Evolutionary conservation across 1,140 invertebrate genomes (phyloP).

Genomic region (Latrodectus geometricus): DNA sequence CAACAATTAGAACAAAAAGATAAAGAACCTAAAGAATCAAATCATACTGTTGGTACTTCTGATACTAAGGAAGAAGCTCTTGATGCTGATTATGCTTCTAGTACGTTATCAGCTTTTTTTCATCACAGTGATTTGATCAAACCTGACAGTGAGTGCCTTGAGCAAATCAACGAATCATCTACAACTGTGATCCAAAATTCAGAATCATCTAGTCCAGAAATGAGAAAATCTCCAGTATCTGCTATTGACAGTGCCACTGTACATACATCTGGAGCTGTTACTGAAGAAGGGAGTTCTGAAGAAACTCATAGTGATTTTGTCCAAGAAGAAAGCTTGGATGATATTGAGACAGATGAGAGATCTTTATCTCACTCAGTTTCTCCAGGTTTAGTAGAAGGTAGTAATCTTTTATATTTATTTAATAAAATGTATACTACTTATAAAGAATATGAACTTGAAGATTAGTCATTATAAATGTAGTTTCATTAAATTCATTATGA

Average conservation of each 20-base stretch:
- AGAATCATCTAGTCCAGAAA: conserved; percentile 43
- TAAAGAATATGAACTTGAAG: no score
- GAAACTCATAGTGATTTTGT: conserved; percentile 30
- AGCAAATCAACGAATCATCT: neutral
- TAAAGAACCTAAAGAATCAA: neutral
- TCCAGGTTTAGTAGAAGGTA: conserved; percentile 44
- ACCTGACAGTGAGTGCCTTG: neutral
- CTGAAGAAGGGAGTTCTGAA: neutral
- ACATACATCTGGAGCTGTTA: neutral
- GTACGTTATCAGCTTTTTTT: conserved; percentile 50
- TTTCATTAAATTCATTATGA: no score
- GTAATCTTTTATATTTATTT: neutral
- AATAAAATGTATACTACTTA: no score
- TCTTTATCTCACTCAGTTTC: neutral
- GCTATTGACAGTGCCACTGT: conserved; percentile 1
- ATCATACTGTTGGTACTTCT: no score
- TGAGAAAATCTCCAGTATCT: neutral
- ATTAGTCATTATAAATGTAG: no score
- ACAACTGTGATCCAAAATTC: neutral
- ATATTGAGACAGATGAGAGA: conserved; percentile 1
- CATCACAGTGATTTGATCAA: conserved; percentile 18
- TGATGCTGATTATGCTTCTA: conserved; percentile 21
- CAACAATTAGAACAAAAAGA: neutral
- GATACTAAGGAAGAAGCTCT: neutral
- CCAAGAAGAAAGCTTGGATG: conserved; percentile 30